Evolutionary conservation across 2,797 vertebrate genomes (phyloP), one percentile per base, ranked within the genome.

Genomic region (Holocentrus rufus): DNA sequence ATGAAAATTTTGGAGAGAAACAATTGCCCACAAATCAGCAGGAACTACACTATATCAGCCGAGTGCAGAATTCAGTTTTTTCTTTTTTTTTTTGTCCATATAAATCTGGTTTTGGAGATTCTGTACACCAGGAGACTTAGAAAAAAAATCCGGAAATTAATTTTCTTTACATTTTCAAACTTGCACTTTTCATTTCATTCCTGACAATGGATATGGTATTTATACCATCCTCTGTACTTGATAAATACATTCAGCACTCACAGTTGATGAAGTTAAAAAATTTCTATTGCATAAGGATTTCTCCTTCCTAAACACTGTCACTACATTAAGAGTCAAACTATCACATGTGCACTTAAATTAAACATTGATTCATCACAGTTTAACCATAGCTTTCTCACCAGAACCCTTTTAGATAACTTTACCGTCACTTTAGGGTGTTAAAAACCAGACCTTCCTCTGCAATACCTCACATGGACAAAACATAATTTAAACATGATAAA

Each of bases 181-280:
- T 34, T 34, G 31, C 31, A 15, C 53, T 74, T 82, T 80, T 83
- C 70, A 79, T 55, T 22, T 74, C 61, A 71, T 78, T 88, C 72
- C 47, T 80, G 68, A 70, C 44, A 46, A 56, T 39, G 22, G 59
- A 63, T 76, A 82, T 75, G 77, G 52, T 74, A 69, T 73, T 77
- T 61, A 65, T 65, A 59, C 72, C 46, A 27, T 83, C 66, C 44
- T 71, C 66, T 80, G 34, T 77, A 85, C 72, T 88, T 82, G 63
- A 90, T 87, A 86, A 88, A 89, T 90, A 92, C 88, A 90, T 89
- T 92, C 90, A 85, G 84, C 83, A 85, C 82, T 86, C 84, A 70
- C 67, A 83, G 80, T 84, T 84, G 72, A 83, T 79, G 69, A 77
- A 73, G 72, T 69, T 67, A 23, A 34, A 72, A 80, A 22, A 54